A percentile compares a stretch with the other conserved stretches of the same genome.
Evolutionary conservation across 2,113 vertebrate genomes (phyloP).

Genomic region (Rhabdornis inornatus): DNA sequence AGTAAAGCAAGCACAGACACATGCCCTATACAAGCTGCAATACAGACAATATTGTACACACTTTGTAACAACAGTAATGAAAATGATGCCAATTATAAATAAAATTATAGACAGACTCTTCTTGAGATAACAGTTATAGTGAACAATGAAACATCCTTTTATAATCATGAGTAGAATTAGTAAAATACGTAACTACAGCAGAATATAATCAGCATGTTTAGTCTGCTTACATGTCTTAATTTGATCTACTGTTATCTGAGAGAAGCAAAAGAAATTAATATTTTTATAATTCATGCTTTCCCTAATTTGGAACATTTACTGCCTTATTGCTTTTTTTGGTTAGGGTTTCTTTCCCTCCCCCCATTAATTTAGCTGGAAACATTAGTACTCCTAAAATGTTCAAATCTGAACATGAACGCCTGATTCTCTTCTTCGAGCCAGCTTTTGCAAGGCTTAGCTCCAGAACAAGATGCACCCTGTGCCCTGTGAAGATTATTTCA

Average conservation of each 20-base stretch:
- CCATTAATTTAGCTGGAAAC: neutral
- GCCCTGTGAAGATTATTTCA: conserved; percentile 18
- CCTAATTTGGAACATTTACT: conserved; percentile 17
- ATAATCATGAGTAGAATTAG: conserved; percentile 51
- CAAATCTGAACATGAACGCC: neutral
- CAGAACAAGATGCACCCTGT: neutral
- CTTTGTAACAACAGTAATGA: conserved; percentile 51
- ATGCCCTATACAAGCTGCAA: conserved; percentile 61
- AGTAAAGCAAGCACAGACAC: conserved; percentile 59
- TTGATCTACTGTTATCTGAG: neutral
- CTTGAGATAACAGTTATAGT: conserved; percentile 51
- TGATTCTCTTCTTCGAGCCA: conserved; percentile 15
- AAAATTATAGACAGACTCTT: conserved; percentile 52
- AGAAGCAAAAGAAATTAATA: neutral
- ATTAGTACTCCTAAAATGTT: neutral
- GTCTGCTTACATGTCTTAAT: conserved; percentile 27
- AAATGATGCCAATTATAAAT: conserved; percentile 38
- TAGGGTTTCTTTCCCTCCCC: neutral
- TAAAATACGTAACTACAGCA: conserved; percentile 33
- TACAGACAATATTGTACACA: conserved; percentile 60
- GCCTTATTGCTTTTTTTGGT: neutral
- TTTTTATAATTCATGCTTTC: neutral
- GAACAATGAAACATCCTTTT: conserved; percentile 50
- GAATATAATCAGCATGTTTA: conserved; percentile 49
- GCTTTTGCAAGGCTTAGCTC: conserved; percentile 1